Conservation (phyloP, 1,140 invertebrate genomes). For the Gryon sp. region DNA sequence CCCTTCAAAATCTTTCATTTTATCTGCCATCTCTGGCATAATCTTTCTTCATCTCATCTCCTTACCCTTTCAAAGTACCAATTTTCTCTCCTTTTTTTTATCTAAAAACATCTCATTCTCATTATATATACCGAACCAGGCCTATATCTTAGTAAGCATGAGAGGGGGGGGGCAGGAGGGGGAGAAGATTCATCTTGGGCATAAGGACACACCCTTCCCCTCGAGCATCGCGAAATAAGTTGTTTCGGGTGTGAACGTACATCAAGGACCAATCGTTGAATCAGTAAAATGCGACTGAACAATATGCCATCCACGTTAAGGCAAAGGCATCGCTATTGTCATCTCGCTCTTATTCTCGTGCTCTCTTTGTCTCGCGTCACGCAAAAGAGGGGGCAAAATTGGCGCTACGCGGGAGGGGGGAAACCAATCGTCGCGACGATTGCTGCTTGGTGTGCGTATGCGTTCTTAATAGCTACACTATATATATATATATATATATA, state of each 20-base stretch:
- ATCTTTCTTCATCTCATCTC: neutral
- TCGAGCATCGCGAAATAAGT: constrained; percentile 54
- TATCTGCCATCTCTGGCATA: constrained; percentile 26
- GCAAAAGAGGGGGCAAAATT: constrained; percentile 18
- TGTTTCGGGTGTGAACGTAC: constrained; percentile 60
- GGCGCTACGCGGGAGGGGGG: constrained; percentile 64
- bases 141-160: neutral
- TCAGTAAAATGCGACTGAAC: constrained; percentile 68
- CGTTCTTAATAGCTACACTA: constrained; percentile 24
- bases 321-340: constrained; percentile 26
- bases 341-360: constrained; percentile 5
- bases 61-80: neutral
- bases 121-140: constrained; percentile 49
- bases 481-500: neutral
- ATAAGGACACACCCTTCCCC: constrained; percentile 61
- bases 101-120: constrained; percentile 30
- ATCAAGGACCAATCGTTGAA: constrained; percentile 70
- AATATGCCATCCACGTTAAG: constrained; percentile 32
- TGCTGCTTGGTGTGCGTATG: constrained; percentile 30
- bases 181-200: constrained; percentile 38
- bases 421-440: constrained; percentile 76
- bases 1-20: constrained; percentile 29
- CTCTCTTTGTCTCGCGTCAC: constrained; percentile 3
- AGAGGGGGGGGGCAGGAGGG: constrained; percentile 27
- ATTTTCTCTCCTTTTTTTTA: constrained; percentile 29